A percentile compares a stretch with the other conserved stretches of the same genome.
Evolutionary conservation across 2,113 vertebrate genomes (phyloP).

Genomic region (Malurus elegans): DNA sequence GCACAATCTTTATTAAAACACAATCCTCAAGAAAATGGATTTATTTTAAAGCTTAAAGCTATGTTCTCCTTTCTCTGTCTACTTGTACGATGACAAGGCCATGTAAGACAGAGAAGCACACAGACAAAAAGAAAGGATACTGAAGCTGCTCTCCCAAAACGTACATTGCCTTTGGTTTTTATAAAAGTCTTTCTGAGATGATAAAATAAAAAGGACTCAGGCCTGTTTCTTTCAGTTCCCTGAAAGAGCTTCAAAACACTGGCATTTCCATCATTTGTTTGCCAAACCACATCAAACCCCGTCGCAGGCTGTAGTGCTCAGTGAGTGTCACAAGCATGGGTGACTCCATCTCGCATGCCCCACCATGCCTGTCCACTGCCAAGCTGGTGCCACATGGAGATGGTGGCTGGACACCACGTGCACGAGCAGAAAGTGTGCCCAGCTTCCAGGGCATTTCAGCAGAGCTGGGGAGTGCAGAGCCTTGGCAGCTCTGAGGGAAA

Average conservation of each 20-base stretch:
- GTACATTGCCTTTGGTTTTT: neutral
- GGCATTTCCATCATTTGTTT: neutral
- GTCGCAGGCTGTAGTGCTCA: rapidly evolving
- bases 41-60: neutral
- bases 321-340: neutral
- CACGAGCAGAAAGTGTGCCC: neutral
- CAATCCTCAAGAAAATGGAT: neutral
- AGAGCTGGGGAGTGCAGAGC: neutral
- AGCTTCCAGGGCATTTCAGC: neutral
- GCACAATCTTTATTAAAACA: neutral
- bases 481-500: neutral
- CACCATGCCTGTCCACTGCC: rapidly evolving
- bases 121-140: neutral
- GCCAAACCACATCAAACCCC: neutral
- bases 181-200: neutral
- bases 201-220: neutral
- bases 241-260: neutral
- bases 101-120: neutral
- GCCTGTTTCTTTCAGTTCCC: neutral
- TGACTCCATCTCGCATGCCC: rapidly evolving
- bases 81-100: neutral
- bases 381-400: neutral
- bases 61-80: neutral
- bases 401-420: rapidly evolving
- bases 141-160: neutral